Evolutionary conservation across 2,113 vertebrate genomes (phyloP).

Genomic region (Benitochromis conjunctus): DNA sequence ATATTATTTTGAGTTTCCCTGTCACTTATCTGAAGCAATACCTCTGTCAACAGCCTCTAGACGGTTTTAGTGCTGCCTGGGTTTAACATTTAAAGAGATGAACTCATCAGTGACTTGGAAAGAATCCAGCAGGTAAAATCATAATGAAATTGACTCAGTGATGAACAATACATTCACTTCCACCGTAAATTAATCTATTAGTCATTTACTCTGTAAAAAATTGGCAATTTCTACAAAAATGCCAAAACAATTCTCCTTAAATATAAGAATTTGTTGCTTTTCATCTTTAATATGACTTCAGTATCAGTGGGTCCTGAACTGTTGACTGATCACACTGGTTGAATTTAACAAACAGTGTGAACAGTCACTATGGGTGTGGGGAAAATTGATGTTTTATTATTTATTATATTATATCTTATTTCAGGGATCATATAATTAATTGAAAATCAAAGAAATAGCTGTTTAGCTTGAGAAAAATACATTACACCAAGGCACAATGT

Average conservation of each 20-base stretch:
- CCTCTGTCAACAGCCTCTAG: not conserved
- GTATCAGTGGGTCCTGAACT: not conserved
- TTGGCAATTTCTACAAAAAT: not conserved
- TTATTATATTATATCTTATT: not conserved
- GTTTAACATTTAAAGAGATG: not conserved
- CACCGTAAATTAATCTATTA: rapidly evolving
- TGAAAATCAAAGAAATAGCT: not conserved
- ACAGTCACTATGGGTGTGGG: not conserved
- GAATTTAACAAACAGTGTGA: not conserved
- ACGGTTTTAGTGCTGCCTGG: not conserved
- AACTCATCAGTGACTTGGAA: not conserved
- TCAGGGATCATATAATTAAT: not conserved
- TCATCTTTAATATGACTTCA: not conserved
- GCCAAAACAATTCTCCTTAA: not conserved
- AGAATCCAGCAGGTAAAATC: not conserved
- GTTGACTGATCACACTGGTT: not conserved
- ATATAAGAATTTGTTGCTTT: not conserved
- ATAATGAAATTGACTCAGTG: not conserved
- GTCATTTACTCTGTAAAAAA: not conserved
- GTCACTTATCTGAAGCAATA: not conserved
- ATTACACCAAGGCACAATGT: not conserved
- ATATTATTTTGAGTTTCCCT: not conserved
- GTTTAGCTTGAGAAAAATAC: not conserved
- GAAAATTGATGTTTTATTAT: not conserved
- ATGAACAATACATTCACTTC: not conserved